These are phyloP conservation scores for Anolis carolinensis DNA, from an alignment of 2,113 vertebrate species.

Conservation along the genomic window DNA sequence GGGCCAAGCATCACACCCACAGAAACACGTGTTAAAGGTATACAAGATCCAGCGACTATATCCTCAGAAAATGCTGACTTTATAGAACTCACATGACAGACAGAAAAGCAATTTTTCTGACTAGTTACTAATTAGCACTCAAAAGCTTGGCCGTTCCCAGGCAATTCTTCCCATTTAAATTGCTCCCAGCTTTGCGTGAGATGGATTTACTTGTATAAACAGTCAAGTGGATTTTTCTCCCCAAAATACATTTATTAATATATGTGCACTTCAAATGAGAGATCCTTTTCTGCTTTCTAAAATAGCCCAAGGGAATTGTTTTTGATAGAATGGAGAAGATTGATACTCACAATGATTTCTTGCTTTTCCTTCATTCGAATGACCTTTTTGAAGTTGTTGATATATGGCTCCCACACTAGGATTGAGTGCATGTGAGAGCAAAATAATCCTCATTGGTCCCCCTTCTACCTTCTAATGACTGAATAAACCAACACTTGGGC, in stretches of 20 bases:
- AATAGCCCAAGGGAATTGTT: neutral
- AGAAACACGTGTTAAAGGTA: slow-evolving; percentile 26
- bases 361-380: slow-evolving; percentile 17
- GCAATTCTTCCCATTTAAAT: slow-evolving; percentile 38
- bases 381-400: slow-evolving; percentile 11
- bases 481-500: neutral
- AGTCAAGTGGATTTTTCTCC: slow-evolving; percentile 21
- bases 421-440: neutral
- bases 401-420: neutral
- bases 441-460: neutral
- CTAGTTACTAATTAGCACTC: slow-evolving; percentile 34
- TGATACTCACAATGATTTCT: neutral
- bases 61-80: slow-evolving; percentile 43
- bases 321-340: neutral
- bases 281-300: slow-evolving; percentile 12
- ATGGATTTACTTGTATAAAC: slow-evolving; percentile 35
- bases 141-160: slow-evolving; percentile 23
- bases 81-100: slow-evolving; percentile 36
- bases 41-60: slow-evolving; percentile 31
- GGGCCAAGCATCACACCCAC: slow-evolving; percentile 48
- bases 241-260: slow-evolving; percentile 14
- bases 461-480: neutral
- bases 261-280: slow-evolving; percentile 10
- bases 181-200: neutral
- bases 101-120: slow-evolving; percentile 42